Base-by-base conservation (phyloP, 2,888 invertebrate genomes). In the Pammene aurita region DNA sequence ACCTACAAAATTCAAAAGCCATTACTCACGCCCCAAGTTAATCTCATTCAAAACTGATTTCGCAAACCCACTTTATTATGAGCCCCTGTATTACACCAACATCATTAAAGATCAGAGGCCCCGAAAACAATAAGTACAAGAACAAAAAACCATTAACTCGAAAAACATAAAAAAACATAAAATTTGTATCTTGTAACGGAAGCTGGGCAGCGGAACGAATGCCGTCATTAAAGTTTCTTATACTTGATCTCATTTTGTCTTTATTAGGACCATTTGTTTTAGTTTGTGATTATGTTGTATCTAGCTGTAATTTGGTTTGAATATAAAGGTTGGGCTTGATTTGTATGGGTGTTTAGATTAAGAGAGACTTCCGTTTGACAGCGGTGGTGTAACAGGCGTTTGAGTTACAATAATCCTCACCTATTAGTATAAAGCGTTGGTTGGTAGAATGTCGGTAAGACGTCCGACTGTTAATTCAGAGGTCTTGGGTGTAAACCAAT, bases 91-190 rank as follows among this genome's bases (percentile, higher is more conserved):
- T 75, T 78, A 78, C 78, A 74, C 76, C 57, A 34, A 38, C 54
- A n/a, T 74, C 72, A 74, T 72, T 72, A 73, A 70, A 71, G 67
- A 71, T 71, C 75, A 76, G 65, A 75, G 72, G 72, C 71, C 54
- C 69, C 77, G 72, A 76, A 77, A 76, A 77, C 76, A 76, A 76
- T 75, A 77, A 75, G 69, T 71, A 72, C 54, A 71, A 69, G 64
- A 70, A 65, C 67, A 74, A 58, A 48, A 71, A 72, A 73, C 64
- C 69, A 69, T 69, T 69, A 62, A 52, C 50, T 50, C 18, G 18
- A 61, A 61, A 34, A 68, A 52, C 35, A 48, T 26, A 65, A 69
- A n/a, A 69, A 69, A 70, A 70, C 38, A 58, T 70, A 58, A 75
- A 77, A 69, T 69, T 65, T 65, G 69, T 60, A 60, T 65, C 64